Evolutionary conservation across 2,113 vertebrate species (phyloP).

Genomic region (Trichechus manatus): DNA sequence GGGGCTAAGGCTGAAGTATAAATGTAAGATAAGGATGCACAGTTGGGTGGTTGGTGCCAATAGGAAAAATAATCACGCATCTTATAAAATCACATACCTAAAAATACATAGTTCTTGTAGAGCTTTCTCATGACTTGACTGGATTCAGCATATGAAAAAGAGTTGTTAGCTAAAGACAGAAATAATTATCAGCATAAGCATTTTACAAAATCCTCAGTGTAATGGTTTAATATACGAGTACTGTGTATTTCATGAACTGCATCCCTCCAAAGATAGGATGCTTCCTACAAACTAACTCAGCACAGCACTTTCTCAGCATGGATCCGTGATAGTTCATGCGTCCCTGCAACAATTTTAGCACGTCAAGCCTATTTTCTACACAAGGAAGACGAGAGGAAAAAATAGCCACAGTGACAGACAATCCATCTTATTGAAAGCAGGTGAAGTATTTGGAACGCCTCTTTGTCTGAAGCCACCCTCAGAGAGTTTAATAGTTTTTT

Average conservation of each 20-base stretch:
- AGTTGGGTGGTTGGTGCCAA: not conserved
- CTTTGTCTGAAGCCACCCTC: not conserved
- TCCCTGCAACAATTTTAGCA: not conserved
- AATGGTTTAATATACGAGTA: not conserved
- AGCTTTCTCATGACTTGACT: not conserved
- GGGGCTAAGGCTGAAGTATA: not conserved
- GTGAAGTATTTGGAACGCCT: not conserved
- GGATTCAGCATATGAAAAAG: not conserved
- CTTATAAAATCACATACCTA: not conserved
- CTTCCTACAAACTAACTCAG: not conserved
- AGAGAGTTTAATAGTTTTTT: not conserved
- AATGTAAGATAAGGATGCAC: not conserved
- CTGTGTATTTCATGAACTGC: not conserved
- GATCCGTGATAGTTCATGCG: rapidly evolving
- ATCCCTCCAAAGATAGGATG: not conserved
- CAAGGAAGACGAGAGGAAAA: not conserved
- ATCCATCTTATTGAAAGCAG: not conserved
- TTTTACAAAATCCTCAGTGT: not conserved
- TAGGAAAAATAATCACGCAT: not conserved
- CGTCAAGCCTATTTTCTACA: not conserved
- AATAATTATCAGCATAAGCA: not conserved
- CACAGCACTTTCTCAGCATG: not conserved
- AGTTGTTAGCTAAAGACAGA: not conserved
- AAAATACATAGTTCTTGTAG: not conserved
- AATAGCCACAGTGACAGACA: not conserved